Evolutionary conservation across 2,113 vertebrate genomes (phyloP).

Genomic region (Pholis gunnellus): DNA sequence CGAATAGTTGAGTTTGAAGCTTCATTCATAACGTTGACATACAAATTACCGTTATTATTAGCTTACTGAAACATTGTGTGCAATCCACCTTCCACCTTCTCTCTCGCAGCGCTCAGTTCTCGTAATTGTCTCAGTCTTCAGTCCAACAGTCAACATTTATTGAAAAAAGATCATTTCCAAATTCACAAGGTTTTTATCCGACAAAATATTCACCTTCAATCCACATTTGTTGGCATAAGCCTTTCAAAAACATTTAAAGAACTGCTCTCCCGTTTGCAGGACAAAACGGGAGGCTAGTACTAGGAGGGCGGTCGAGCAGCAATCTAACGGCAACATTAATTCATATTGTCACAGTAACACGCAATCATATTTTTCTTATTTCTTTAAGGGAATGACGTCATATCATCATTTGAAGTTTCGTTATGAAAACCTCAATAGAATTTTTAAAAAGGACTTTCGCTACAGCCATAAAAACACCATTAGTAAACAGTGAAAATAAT

Average conservation of each 20-base stretch:
- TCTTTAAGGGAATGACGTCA: background rate
- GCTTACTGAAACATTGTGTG: background rate
- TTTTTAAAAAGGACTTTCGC: too few relatives aligned
- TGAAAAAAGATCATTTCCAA: background rate
- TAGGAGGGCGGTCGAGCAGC: background rate
- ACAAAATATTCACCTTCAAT: too few relatives aligned
- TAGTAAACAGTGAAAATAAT: background rate
- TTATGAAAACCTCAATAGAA: background rate
- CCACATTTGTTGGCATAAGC: background rate
- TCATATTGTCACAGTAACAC: background rate
- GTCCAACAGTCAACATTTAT: background rate
- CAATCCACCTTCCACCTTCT: background rate
- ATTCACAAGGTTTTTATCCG: too few relatives aligned
- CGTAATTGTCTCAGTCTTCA: background rate
- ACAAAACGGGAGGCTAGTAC: background rate
- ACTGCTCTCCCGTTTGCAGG: background rate
- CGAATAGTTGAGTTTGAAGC: background rate
- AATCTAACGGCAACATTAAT: background rate
- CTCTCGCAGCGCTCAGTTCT: background rate
- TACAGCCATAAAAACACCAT: background rate
- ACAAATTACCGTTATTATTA: background rate
- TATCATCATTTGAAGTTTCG: background rate
- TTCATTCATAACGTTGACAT: background rate
- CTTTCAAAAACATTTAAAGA: background rate
- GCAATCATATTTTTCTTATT: background rate